Evolutionary conservation across 2,113 vertebrate genomes (phyloP).

Genomic region (Sclerurus mexicanus): DNA sequence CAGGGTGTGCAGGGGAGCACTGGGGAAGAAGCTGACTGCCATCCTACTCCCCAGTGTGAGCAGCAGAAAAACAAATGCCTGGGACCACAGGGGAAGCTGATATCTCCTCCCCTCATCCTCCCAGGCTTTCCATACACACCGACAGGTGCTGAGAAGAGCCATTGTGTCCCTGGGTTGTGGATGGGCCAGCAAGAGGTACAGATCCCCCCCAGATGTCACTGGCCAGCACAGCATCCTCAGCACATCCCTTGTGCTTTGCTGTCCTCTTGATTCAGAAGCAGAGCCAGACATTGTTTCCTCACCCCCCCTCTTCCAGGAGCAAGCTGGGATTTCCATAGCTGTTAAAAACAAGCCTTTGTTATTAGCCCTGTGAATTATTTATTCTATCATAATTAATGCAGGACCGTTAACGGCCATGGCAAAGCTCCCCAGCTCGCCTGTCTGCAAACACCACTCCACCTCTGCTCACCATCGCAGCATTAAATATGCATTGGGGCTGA

Average conservation of each 20-base stretch:
- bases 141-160: background rate
- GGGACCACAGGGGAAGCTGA: background rate
- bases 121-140: fast-evolving
- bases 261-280: background rate
- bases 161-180: fast-evolving
- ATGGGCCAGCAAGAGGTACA: background rate
- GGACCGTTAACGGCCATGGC: background rate
- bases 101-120: background rate
- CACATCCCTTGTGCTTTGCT: background rate
- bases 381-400: slow-evolving; percentile 31
- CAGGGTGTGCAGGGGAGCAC: background rate
- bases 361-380: slow-evolving; percentile 44
- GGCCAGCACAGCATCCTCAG: background rate
- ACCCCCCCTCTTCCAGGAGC: background rate
- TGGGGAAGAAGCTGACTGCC: background rate
- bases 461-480: background rate
- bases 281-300: background rate
- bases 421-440: background rate
- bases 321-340: background rate
- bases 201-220: background rate
- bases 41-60: fast-evolving
- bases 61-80: background rate
- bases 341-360: slow-evolving; percentile 29
- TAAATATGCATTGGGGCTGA: slow-evolving; percentile 18
- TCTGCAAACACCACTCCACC: background rate